Base-by-base conservation (phyloP, 2,797 vertebrate genomes). In the Paratrypauchen microcephalus region DNA sequence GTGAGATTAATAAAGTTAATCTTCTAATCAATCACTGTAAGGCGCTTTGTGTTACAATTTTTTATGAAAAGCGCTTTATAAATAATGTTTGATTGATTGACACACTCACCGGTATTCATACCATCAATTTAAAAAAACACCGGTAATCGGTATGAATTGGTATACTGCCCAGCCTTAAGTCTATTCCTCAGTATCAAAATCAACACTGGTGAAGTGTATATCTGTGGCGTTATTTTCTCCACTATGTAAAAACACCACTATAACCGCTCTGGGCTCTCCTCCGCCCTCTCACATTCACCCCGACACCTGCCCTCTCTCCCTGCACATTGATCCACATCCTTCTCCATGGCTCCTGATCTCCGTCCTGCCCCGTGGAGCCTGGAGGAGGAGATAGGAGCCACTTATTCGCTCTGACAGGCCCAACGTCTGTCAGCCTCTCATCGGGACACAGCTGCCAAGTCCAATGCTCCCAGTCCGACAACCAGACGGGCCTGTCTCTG, bases 381-480 rank as follows among this genome's bases (percentile, higher is more conserved):
- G 18, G 57, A 18, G 39, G 3, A n/a, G 2, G 71, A 86, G 85
- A 73, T 79, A 54, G 80, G 76, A 87, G 77, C 82, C 80, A 72
- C 83, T 91, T 89, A 92, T 90, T 70, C 68, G 75, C 73, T 78
- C 85, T 92, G 92, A 92, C 92, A 92, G 88, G 78, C 71, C 47
- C 76, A 85, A 80, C 87, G 87, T 86, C 87, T 89, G 89, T 93
- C 89, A 92, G 89, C 80, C 48, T 81, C 86, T 90, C 83, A 76
- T 81, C 74, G 66, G 84, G 81, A 89, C 83, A 90, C 85, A 91
- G 79, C 88, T 92, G 90, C 89, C 91, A 92, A 85, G 86, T 88
- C 87, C 83, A 87, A 88, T 87, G 91, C 83, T 87, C 88, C 85
- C 83, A 87, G 87, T 79, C 84, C 81, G 86, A 86, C 83, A 79